Conservation (phyloP, 2,797 vertebrate genomes). For the Ctenopoma kingsleyae region DNA sequence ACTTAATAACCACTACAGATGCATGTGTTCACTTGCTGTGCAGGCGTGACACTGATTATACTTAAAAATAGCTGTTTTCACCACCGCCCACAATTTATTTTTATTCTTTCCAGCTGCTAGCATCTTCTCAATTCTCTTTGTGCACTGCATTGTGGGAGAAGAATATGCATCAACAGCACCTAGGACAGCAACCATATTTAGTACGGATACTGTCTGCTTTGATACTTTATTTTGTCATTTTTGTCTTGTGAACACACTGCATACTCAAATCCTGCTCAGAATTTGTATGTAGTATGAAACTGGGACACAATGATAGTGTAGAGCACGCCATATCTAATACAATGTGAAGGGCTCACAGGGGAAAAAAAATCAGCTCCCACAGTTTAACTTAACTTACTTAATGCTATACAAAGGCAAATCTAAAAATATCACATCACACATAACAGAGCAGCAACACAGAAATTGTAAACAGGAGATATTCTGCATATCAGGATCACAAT, state of each 20-base stretch:
- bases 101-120: background rate
- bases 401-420: background rate
- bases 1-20: background rate
- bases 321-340: slow-evolving; percentile 4
- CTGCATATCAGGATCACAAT: background rate
- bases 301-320: background rate
- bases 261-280: background rate
- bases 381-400: background rate
- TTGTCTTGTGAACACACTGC: background rate
- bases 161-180: background rate
- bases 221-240: background rate
- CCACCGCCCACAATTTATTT: background rate
- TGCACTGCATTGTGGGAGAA: background rate
- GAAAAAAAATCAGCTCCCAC: background rate
- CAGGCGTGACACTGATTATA: background rate
- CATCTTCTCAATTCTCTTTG: background rate
- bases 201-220: background rate
- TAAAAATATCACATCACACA: background rate
- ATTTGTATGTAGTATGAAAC: background rate
- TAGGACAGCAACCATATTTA: background rate
- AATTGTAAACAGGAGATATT: background rate
- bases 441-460: background rate
- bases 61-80: background rate
- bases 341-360: background rate
- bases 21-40: background rate